Conservation (phyloP, 2,888 invertebrate species). For the Polylopha cassiicola region DNA sequence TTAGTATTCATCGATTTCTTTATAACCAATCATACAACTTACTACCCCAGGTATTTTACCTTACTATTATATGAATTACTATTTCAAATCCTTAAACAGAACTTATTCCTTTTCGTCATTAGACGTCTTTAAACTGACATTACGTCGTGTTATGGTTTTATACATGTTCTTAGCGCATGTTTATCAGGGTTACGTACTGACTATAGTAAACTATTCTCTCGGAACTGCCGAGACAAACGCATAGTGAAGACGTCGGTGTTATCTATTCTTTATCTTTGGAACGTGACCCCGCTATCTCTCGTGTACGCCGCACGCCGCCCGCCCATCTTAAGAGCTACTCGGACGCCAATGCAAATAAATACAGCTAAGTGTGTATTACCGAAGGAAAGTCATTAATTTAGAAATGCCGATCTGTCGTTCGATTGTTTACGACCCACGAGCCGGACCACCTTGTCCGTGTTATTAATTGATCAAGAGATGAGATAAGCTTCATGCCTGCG, state of each 20-base stretch:
- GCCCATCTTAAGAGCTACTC: conserved; percentile 55
- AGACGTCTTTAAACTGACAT: too few species aligned
- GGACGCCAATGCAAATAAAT: conserved; percentile 49
- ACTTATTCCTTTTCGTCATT: too few species aligned
- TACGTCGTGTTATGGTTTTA: conserved; percentile 1
- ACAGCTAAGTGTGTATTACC: conserved; percentile 34
- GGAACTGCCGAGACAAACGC: conserved; percentile 55
- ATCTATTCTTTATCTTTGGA: conserved; percentile 66
- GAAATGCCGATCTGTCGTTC: conserved; percentile 60
- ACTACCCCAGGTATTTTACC: too few species aligned
- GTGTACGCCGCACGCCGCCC: conserved; percentile 53
- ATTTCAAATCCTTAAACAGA: too few species aligned
- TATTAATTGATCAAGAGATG: conserved; percentile 68
- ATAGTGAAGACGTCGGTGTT: conserved; percentile 57
- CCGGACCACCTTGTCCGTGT: conserved; percentile 64
- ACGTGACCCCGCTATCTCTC: conserved; percentile 70
- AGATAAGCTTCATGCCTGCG: conserved; percentile 33
- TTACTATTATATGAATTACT: too few species aligned
- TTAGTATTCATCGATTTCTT: too few species aligned
- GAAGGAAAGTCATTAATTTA: conserved; percentile 62
- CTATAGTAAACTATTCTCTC: conserved; percentile 18
- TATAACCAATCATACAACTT: too few species aligned
- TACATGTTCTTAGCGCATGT: conserved; percentile 18
- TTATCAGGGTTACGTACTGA: conserved; percentile 13
- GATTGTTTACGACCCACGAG: conserved; percentile 56